Conservation (phyloP, 1,140 invertebrate genomes). For the Scaptomyza hsui region DNA sequence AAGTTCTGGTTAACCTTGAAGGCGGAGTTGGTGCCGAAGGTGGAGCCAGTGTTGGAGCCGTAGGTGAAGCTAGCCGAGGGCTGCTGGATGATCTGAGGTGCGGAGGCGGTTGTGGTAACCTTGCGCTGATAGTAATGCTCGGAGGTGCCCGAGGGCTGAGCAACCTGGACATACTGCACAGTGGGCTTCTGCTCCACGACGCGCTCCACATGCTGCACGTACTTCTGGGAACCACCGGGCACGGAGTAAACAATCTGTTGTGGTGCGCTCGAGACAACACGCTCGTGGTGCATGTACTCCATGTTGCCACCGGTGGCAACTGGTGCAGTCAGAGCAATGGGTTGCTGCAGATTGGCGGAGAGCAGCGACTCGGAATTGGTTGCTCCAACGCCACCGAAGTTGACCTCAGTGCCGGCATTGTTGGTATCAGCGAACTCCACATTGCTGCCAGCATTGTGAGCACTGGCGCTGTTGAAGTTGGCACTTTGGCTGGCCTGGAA, state of each 20-base stretch:
- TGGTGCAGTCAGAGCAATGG: constrained; percentile 23
- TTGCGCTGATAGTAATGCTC: constrained; percentile 68
- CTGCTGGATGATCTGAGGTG: constrained; percentile 52
- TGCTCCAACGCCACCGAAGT: constrained; percentile 48
- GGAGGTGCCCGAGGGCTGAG: constrained; percentile 58
- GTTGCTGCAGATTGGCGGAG: constrained; percentile 29
- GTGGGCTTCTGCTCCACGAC: constrained; percentile 53
- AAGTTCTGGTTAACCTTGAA: constrained; percentile 46
- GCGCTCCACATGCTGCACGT: constrained; percentile 69
- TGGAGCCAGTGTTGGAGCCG: constrained; percentile 36
- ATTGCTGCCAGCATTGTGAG: constrained; percentile 62
- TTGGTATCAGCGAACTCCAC: constrained; percentile 59
- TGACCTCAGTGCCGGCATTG: constrained; percentile 63
- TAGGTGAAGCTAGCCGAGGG: constrained; percentile 39
- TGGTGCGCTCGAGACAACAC: constrained; percentile 35
- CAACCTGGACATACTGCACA: constrained; percentile 43
- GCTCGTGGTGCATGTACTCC: constrained; percentile 64
- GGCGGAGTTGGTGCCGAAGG: constrained; percentile 50
- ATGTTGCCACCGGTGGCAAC: constrained; percentile 42
- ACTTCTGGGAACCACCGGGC: constrained; percentile 64
- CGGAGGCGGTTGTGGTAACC: constrained; percentile 57
- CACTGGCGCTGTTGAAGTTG: constrained; percentile 57
- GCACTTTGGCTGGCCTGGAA: constrained; percentile 56
- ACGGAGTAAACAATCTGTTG: constrained; percentile 51
- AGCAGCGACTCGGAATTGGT: constrained; percentile 44